Conservation (phyloP, 2,113 vertebrate species). For the Boulengeromyrus knoepffleri region DNA sequence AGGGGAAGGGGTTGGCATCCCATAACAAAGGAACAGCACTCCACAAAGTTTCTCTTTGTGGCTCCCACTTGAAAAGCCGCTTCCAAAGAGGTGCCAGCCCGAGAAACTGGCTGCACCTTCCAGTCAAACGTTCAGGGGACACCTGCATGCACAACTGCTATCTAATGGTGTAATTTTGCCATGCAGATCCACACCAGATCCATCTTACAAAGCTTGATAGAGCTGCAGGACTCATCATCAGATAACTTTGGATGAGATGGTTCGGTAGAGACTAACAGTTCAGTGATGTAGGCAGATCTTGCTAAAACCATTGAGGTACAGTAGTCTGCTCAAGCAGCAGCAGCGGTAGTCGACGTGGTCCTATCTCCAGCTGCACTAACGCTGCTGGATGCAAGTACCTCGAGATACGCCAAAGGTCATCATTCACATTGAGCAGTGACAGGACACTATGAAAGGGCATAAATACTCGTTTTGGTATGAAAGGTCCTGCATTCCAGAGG, state of each 20-base stretch:
- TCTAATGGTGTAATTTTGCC: background rate
- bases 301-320: background rate
- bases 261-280: background rate
- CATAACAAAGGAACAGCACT: background rate
- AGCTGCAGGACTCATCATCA: background rate
- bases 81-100: background rate
- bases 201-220: background rate
- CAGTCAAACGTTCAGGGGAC: background rate
- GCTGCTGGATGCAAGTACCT: background rate
- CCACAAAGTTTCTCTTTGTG: background rate
- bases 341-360: background rate
- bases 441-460: background rate
- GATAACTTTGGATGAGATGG: background rate
- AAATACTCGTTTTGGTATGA: background rate
- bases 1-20: background rate
- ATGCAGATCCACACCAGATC: background rate
- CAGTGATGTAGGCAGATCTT: background rate
- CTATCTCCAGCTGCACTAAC: background rate
- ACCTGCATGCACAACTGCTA: background rate
- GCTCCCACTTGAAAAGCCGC: background rate
- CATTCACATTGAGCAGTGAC: background rate
- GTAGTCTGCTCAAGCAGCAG: background rate
- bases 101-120: background rate
- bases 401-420: background rate
- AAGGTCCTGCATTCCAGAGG: background rate